Percentiles rank a stretch among this genome's conserved stretches.
These are phyloP conservation scores for Saturnia japonica DNA, from an alignment of 2,888 invertebrate species.

Conservation along the genomic window DNA sequence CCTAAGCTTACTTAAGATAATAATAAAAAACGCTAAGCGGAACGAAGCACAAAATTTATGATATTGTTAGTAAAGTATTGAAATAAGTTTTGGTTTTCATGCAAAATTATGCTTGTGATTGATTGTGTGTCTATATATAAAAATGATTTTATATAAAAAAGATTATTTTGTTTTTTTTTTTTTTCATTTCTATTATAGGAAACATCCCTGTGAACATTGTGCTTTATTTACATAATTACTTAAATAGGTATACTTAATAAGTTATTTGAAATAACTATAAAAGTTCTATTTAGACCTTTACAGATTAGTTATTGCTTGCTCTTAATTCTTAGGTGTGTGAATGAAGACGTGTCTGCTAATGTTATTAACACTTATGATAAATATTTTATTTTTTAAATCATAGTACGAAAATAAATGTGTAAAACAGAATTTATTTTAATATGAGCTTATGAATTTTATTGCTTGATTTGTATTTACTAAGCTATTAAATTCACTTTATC, in stretches of 20 bases:
- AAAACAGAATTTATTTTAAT: neutral
- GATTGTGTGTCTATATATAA: no score
- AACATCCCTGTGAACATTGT: neutral
- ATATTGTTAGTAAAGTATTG: neutral
- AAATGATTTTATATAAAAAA: no score
- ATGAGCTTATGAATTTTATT: neutral
- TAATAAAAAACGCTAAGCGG: neutral
- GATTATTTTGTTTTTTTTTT: no score
- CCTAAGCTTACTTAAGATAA: neutral
- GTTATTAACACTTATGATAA: no score
- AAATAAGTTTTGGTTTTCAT: neutral
- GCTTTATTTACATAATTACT: neutral
- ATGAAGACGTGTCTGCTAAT: neutral
- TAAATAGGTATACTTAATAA: neutral
- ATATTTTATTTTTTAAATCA: neutral
- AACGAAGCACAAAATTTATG: neutral
- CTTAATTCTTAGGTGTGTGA: neutral
- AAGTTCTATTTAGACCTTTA: neutral
- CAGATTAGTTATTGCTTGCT: neutral
- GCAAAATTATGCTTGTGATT: no score
- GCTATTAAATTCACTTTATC: neutral
- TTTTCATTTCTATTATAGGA: neutral
- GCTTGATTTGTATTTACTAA: neutral
- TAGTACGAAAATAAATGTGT: neutral
- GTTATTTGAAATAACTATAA: neutral